Base-by-base conservation (phyloP, 1,140 invertebrate species). In the Hypsibius dujardini region DNA sequence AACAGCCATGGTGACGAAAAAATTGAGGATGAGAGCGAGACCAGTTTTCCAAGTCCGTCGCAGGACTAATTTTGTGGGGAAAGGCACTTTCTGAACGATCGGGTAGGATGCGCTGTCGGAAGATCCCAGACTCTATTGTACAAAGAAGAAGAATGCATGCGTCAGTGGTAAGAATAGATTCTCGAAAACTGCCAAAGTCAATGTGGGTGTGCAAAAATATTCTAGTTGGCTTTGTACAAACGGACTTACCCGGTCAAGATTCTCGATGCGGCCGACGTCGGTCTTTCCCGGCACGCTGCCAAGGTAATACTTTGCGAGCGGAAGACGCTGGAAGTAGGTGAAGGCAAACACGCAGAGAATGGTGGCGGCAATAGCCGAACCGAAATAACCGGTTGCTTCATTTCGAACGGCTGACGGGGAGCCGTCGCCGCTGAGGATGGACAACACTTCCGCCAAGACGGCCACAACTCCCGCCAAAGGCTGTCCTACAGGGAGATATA, bases 1-100 rank as follows among this genome's bases (percentile, higher is more conserved):
- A 45, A 91, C 85, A 1, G 86, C 82, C 72, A 92, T 81, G 1
- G 90, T 87, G 28, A 92, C 85, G 12, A 86, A 82, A 80, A 92
- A 95, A 45, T 89, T 84, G 14, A 74, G 50, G 47, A 74, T 71
- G 12, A 71, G 15, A 3, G 50, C 46, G 45, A 72, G n/a, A 7
- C 50, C 50, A n/a, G 7, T 7, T n/a, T 56, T 56, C 50, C 50
- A 56, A n/a, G n/a, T 56, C n/a, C 50, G 50, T 7, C 7, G 7
- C 7, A n/a, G n/a, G 7, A 56, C 50, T n/a, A 56, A 56, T 7
- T n/a, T 56, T 7, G n/a, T 56, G n/a, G 7, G 7, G 50, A 56
- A 56, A 7, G 50, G 50, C 50, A 7, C 50, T 56, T 56, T 56
- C n/a, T n/a, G n/a, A n/a, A n/a, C n/a, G n/a, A n/a, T n/a, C n/a